Conservation (phyloP, 2,113 vertebrate species). For the Hemichromis elongatus region DNA sequence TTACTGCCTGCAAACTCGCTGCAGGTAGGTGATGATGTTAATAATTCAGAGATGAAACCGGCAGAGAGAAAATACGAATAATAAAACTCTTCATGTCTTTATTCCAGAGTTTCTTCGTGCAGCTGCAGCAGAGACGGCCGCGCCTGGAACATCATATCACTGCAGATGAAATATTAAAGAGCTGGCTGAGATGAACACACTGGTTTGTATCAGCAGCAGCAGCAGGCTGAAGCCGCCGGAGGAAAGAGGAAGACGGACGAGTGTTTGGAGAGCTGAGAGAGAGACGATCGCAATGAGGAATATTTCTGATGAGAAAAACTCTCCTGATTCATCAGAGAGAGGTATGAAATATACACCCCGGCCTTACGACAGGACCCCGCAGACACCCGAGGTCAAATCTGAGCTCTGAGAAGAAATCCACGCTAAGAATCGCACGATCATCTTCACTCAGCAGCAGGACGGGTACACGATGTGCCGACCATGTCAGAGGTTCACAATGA, state of each 20-base stretch:
- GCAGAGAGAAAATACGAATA: constrained; percentile 38
- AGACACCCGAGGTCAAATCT: not conserved
- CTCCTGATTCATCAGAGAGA: not conserved
- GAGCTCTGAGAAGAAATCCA: not conserved
- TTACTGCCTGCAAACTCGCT: constrained; percentile 4
- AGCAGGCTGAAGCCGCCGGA: not conserved
- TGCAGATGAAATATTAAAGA: constrained; percentile 53
- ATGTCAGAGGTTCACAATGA: not conserved
- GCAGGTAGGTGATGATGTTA: constrained; percentile 27
- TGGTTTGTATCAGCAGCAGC: not conserved
- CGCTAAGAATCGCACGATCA: not conserved
- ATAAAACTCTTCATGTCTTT: constrained; percentile 32
- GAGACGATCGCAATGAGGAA: not conserved
- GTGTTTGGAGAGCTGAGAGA: constrained; percentile 2
- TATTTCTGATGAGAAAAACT: not conserved
- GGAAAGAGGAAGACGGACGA: constrained; percentile 10
- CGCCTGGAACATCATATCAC: constrained; percentile 18
- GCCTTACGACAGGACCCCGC: not conserved
- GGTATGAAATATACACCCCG: not conserved
- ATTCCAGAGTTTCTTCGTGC: not conserved
- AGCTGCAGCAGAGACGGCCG: constrained; percentile 28
- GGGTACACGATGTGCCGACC: not conserved
- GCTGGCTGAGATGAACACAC: not conserved
- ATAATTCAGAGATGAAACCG: constrained; percentile 52
- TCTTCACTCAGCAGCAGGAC: not conserved